phyloP scores from a whole-genome alignment of 2,888 invertebrate genomes.

The Asteroscopus sphinx region DNA sequence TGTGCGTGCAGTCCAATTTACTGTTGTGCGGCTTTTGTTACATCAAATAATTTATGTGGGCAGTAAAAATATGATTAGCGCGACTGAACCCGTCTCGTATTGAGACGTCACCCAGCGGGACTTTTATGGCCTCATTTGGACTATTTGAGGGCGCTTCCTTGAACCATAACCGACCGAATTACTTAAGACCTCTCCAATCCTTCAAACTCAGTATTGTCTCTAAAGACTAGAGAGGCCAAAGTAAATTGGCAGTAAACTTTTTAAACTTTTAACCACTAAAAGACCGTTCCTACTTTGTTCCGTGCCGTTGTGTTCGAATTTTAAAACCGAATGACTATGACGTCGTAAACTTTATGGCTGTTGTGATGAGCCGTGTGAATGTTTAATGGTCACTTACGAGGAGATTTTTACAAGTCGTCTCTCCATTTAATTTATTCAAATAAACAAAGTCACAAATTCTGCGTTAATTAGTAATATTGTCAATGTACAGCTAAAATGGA shows the following conservation, averaged over 20 bases:
- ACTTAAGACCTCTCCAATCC: conserved; percentile 62
- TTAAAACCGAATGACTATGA: conserved; percentile 76
- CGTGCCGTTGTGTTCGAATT: conserved; percentile 71
- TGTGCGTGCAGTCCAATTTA: conserved; percentile 67
- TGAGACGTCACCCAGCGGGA: conserved; percentile 82
- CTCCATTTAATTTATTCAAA: conserved; percentile 8
- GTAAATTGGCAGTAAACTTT: conserved; percentile 61
- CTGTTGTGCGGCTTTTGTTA: conserved; percentile 70
- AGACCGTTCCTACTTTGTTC: conserved; percentile 64
- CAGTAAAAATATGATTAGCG: conserved; percentile 85
- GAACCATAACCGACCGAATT: conserved; percentile 76
- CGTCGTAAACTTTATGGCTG: conserved; percentile 81
- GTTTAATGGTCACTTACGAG: conserved; percentile 68
- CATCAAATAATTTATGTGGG: conserved; percentile 76
- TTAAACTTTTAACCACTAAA: conserved; percentile 65
- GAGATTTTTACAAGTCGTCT: conserved; percentile 20
- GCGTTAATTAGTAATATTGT: conserved; percentile 50
- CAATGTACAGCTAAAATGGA: conserved; percentile 55
- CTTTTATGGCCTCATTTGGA: conserved; percentile 84
- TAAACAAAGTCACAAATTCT: conserved; percentile 7
- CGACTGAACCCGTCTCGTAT: conserved; percentile 71
- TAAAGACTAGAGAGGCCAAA: conserved; percentile 53
- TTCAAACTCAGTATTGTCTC: conserved; percentile 33
- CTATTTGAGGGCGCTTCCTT: conserved; percentile 83
- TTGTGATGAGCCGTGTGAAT: conserved; percentile 79